Evolutionary conservation across 2,888 invertebrate species (phyloP).

Genomic region (Griposia aprilina): DNA sequence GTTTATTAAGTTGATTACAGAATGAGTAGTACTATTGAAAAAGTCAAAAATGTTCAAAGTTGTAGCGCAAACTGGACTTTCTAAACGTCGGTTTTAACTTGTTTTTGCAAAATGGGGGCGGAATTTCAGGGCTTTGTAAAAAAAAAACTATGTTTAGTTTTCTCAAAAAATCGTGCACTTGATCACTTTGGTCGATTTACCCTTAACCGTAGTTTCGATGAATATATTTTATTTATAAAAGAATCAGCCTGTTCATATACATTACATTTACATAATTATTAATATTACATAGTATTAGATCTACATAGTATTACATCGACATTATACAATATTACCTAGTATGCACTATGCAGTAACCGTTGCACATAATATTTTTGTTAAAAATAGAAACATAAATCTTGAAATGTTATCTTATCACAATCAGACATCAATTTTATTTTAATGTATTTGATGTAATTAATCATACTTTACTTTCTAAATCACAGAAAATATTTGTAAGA

Average conservation of each 20-base stretch:
- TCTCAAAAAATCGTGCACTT: background rate
- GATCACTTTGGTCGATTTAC: background rate
- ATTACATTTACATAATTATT: background rate
- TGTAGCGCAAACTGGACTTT: background rate
- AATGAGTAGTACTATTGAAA: background rate
- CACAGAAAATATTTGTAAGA: constrained; percentile 7
- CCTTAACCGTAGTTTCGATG: background rate
- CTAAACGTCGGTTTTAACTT: too few species aligned
- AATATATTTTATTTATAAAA: background rate
- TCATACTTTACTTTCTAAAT: constrained; percentile 39
- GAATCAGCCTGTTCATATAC: background rate
- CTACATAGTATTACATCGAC: background rate
- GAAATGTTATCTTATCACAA: background rate
- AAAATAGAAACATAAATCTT: background rate
- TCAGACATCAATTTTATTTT: constrained; percentile 1
- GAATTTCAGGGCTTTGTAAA: background rate
- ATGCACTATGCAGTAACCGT: background rate
- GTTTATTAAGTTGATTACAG: background rate
- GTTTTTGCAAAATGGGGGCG: background rate
- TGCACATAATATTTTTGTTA: background rate
- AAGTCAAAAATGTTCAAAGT: background rate
- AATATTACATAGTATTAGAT: too few species aligned
- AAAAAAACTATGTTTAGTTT: background rate
- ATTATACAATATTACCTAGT: background rate
- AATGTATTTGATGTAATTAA: constrained; percentile 12